Percentiles rank a stretch among this genome's conserved stretches.
Conservation (phyloP, 2,113 vertebrate genomes). For the Bungarus multicinctus region DNA sequence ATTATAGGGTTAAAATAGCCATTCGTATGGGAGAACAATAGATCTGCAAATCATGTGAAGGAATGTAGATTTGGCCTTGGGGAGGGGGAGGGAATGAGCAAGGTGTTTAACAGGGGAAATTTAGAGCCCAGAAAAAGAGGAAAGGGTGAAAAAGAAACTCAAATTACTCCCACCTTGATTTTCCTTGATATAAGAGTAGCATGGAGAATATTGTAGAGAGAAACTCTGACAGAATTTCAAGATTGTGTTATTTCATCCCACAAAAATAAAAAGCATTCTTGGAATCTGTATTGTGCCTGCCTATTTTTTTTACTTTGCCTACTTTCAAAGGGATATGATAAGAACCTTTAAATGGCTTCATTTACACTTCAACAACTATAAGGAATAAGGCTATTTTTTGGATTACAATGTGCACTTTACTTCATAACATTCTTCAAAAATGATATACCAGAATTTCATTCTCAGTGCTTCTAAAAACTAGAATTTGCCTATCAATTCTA, state of each 20-base stretch:
- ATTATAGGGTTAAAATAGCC: not conserved
- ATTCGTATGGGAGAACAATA: not conserved
- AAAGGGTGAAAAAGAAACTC: too few relatives aligned
- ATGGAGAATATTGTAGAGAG: too few relatives aligned
- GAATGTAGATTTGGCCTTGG: not conserved
- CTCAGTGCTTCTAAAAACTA: not conserved
- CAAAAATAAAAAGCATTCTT: not conserved
- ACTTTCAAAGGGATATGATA: not conserved
- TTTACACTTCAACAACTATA: not conserved
- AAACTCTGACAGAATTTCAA: not conserved
- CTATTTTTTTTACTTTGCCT: not conserved
- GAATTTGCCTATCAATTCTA: not conserved
- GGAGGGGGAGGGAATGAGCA: not conserved
- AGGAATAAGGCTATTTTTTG: not conserved
- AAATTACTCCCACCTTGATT: too few relatives aligned
- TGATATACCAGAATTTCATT: not conserved
- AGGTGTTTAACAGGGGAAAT: not conserved
- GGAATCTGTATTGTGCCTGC: not conserved
- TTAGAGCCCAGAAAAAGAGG: not conserved
- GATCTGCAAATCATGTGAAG: not conserved
- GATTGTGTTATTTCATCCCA: not conserved
- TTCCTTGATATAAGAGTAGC: too few relatives aligned
- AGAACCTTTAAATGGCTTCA: not conserved
- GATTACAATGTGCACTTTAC: not conserved
- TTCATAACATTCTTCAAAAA: not conserved